These are phyloP conservation scores for Leptogaster cylindrica DNA, from an alignment of 2,888 invertebrate species.

Conservation along the genomic window DNA sequence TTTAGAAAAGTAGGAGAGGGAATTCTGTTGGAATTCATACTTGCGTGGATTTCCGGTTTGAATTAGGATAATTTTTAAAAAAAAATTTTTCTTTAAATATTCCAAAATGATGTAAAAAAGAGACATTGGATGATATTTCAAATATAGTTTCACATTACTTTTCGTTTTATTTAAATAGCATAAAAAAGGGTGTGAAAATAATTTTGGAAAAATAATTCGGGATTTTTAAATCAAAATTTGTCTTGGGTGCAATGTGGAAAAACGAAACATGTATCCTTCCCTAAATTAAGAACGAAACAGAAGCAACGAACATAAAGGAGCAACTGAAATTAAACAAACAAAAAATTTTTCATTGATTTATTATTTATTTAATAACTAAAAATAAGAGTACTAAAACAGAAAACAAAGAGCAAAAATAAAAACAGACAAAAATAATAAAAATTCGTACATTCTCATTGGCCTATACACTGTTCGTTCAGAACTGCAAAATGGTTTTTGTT, in stretches of 20 bases:
- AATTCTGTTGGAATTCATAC: too few relatives aligned
- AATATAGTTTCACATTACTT: too few relatives aligned
- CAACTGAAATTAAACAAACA: constrained; percentile 45
- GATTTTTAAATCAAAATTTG: too few relatives aligned
- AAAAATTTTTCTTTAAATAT: too few relatives aligned
- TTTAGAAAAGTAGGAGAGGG: too few relatives aligned
- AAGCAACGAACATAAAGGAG: constrained; percentile 16
- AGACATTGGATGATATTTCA: too few relatives aligned
- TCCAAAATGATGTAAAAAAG: too few relatives aligned
- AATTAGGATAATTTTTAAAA: too few relatives aligned
- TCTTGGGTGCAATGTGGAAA: not conserved
- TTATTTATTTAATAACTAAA: constrained; percentile 51
- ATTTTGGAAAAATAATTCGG: constrained; percentile 1
- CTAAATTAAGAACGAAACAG: constrained; percentile 10
- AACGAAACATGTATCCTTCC: constrained; percentile 11
- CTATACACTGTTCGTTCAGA: constrained; percentile 28
- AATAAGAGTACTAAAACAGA: constrained; percentile 50
- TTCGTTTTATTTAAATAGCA: too few relatives aligned
- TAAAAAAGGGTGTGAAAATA: too few relatives aligned
- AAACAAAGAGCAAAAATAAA: constrained; percentile 46
- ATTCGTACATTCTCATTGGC: constrained; percentile 38
- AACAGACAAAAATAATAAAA: constrained; percentile 45
- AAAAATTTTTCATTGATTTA: constrained; percentile 47
- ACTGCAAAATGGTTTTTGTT: constrained; percentile 25
- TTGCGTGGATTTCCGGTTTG: too few relatives aligned